Conservation (phyloP, 2,113 vertebrate genomes). For the Eclectus roratus region DNA sequence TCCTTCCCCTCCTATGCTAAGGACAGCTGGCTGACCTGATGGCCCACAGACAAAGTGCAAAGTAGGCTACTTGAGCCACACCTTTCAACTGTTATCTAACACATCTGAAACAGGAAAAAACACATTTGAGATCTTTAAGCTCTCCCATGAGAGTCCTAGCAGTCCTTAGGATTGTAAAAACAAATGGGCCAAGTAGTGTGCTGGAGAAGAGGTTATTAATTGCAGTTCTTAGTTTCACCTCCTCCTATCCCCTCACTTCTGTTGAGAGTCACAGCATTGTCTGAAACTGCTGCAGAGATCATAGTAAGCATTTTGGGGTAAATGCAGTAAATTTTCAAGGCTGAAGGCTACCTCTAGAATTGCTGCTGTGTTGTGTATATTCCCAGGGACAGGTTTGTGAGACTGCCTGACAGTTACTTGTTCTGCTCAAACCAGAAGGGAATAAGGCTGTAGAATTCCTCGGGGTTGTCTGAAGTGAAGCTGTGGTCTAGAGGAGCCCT, state of each 20-base stretch:
- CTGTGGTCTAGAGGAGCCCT: not conserved
- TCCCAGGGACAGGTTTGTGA: not conserved
- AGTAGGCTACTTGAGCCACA: conserved; percentile 44
- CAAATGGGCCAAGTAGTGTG: not conserved
- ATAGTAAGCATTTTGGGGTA: not conserved
- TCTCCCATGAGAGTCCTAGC: not conserved
- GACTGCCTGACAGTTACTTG: not conserved
- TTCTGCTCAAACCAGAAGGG: not conserved
- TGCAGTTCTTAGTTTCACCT: not conserved
- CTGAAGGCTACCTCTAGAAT: not conserved
- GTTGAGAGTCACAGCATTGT: not conserved
- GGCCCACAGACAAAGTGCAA: not conserved
- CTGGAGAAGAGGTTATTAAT: not conserved
- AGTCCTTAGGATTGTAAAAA: not conserved
- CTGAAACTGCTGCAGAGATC: not conserved
- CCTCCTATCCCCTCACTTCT: not conserved
- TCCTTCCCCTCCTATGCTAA: not conserved
- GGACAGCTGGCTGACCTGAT: conserved; percentile 12
- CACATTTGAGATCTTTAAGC: conserved; percentile 3
- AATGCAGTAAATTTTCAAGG: not conserved
- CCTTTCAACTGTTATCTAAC: conserved; percentile 22
- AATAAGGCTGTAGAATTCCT: not conserved
- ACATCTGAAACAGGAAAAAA: conserved; percentile 60
- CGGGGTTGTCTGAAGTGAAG: not conserved
- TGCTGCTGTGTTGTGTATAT: not conserved